Evolutionary conservation across 2,888 invertebrate species (phyloP), one percentile per base, ranked within the genome.

Genomic region (Tetragnatha montana): DNA sequence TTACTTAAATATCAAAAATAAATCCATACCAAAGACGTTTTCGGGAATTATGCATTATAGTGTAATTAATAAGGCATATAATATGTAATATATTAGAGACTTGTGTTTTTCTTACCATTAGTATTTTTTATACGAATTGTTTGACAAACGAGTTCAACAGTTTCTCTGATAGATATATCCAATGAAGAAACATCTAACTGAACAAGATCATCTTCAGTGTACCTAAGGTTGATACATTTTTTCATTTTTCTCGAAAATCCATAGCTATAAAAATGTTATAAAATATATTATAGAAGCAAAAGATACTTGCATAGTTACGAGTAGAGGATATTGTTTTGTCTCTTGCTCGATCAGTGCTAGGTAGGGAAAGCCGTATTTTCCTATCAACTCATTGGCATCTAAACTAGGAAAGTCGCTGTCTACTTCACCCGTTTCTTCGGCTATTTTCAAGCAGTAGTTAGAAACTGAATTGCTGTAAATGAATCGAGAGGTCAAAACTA

Each of bases 381-480:
- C 96, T 92, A 98, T 97, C 0, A 96, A 96, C 94, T 99, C 98
- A 91, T 95, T 95, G 14, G 96, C 95, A 93, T 98, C 98, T 14
- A 99, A 94, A 92, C 97, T 96, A 0, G 98, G 98, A 93, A 99
- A 98, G 92, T 98, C 98, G 94, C 95, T 95, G 93, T 98, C 98
- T 2, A 98, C 96, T 94, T 98, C 98, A 0, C 98, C 99, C 93
- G 98, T 98, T 93, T 99, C 98, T 94, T 99, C 99, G 49, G 97
- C 98, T 93, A 99, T 97, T 93, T 97, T 97, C 86, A 99, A 95
- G 73, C 97, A 97, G 93, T 98, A 98, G 92, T 96, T 94, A 94
- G 96, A 95, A 94, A 95, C 94, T 91, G 94, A 94, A 88, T 60
- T 60, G 17, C 60, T 60, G 60, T 8, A 60, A 60, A 35, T 35